Base-by-base conservation (phyloP, 2,797 vertebrate species). In the Notamacropus eugenii region DNA sequence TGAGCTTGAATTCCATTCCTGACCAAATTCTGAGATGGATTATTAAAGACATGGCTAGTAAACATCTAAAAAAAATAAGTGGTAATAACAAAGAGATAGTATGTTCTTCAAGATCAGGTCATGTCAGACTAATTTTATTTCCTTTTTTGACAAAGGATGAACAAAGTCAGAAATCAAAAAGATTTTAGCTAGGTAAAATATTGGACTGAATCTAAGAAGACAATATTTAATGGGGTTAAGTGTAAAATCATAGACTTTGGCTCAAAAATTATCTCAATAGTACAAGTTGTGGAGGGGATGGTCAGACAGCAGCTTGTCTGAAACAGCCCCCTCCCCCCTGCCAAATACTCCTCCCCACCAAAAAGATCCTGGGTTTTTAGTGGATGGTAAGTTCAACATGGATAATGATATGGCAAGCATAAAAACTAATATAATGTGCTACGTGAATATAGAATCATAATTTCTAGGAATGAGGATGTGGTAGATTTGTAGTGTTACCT, bases 1-100 rank as follows among this genome's bases (percentile, higher is more conserved):
- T 8, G 34, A 40, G 8, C 6, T 46, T 82, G 67, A 57, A n/a
- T 56, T 92, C 16, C 90, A 94, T 50, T 91, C 13, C 82, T 93
- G 52, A 28, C 31, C 55, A 95, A 93, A 5, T 93, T 96, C 28
- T 94, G 0, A 8, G 5, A n/a, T 87, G 82, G 92, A 27, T 95
- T 82, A 19, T 52, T 95, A 95, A 52, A 40, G 55, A 92, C 92
- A n/a, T 14, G 31, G 34, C n/a, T 74, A 95, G 93, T n/a, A 95
- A 95, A 92, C 67, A 10, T 67, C 93, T 40, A 54, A 2, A 52
- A 92, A 57, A 58, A 87, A 90, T 3, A n/a, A 62, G 58, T 62
- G 29, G 5, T 46, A 24, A 46, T 74, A 40, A 82, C 19, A 82
- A 82, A 82, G n/a, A 46, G n/a, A 1, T 8, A 46, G 16, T 82